Evolutionary conservation across 2,888 invertebrate species (phyloP).

Genomic region (Aromia moschata): DNA sequence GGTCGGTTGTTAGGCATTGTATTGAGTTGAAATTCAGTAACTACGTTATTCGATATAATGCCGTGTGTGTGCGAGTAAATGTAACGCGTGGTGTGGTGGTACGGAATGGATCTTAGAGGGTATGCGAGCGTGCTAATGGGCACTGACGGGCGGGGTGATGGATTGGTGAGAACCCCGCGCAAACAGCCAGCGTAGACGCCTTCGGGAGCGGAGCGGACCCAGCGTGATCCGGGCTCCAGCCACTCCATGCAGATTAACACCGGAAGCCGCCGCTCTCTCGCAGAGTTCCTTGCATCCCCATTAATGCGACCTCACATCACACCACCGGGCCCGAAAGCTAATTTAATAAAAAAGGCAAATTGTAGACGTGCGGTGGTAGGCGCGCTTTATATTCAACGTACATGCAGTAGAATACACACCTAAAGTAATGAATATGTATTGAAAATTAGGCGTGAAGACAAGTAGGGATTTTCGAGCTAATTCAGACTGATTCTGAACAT

Average conservation of each 20-base stretch:
- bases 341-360: constrained; percentile 49
- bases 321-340: constrained; percentile 39
- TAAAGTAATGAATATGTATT: constrained; percentile 41
- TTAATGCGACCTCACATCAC: constrained; percentile 41
- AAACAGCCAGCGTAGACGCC: constrained; percentile 56
- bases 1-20: constrained; percentile 10
- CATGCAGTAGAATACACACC: constrained; percentile 34
- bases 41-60: constrained; percentile 32
- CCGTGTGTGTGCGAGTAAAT: constrained; percentile 36
- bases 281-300: constrained; percentile 45
- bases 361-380: constrained; percentile 34
- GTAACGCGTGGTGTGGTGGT: constrained; percentile 48
- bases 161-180: constrained; percentile 57
- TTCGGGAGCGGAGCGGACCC: constrained; percentile 52
- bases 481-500: too few species aligned
- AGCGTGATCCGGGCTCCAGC: constrained; percentile 50
- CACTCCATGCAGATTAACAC: constrained; percentile 57
- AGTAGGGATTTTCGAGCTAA: too few species aligned
- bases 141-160: constrained; percentile 70
- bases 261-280: constrained; percentile 52
- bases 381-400: constrained; percentile 26
- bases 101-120: constrained; percentile 53
- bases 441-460: constrained; percentile 33
- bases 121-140: constrained; percentile 70
- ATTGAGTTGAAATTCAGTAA: constrained; percentile 24